Evolutionary conservation across 2,888 invertebrate species (phyloP).

Genomic region (Glyphotaelius pellucidus): DNA sequence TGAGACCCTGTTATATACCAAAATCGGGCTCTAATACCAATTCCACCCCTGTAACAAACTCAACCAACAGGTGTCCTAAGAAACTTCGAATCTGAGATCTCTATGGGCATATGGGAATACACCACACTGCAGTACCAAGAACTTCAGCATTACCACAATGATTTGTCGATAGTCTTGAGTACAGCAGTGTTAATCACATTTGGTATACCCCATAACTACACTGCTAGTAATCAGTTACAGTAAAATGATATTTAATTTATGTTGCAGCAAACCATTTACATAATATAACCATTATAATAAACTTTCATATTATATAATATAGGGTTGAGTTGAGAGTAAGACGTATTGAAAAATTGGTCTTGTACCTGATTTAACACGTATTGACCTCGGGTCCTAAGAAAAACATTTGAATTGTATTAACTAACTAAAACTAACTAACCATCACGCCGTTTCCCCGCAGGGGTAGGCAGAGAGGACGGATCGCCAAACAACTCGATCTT

Average conservation of each 20-base stretch:
- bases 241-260: slow-evolving; percentile 25
- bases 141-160: slow-evolving; percentile 19
- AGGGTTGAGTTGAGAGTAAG: neutral
- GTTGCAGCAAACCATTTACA: too few relatives aligned
- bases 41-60: slow-evolving; percentile 7
- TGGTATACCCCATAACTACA: slow-evolving; percentile 12
- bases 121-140: neutral
- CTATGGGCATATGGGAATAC: slow-evolving; percentile 44
- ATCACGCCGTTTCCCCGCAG: too few relatives aligned
- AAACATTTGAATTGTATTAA: neutral
- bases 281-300: neutral
- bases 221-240: slow-evolving; percentile 3
- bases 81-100: slow-evolving; percentile 21
- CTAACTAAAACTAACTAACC: too few relatives aligned
- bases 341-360: neutral
- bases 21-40: neutral
- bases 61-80: slow-evolving; percentile 47
- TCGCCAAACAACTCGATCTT: too few relatives aligned
- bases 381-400: neutral
- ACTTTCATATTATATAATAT: neutral
- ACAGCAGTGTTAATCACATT: slow-evolving; percentile 35
- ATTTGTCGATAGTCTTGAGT: slow-evolving; percentile 47
- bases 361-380: neutral
- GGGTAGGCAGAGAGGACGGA: too few relatives aligned
- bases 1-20: neutral